Percentiles rank a stretch among this genome's conserved stretches.
phyloP scores from a whole-genome alignment of 2,797 vertebrate genomes.

The Karalla daura region DNA sequence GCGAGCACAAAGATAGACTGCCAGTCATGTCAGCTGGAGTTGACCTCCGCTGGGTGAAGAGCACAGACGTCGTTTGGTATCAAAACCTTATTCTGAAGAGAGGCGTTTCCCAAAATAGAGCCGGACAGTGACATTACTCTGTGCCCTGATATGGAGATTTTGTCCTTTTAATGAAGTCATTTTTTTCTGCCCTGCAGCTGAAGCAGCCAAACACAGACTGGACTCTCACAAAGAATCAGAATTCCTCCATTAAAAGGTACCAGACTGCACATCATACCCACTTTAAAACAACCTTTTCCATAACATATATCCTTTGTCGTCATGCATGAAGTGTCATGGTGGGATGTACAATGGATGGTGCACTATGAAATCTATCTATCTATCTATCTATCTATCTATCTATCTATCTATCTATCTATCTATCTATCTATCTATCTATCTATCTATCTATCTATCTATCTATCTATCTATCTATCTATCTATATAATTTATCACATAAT shows the following conservation, averaged over 20 bases:
- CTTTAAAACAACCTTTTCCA: neutral
- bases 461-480: too few species aligned
- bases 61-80: neutral
- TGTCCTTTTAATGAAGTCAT: neutral
- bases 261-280: neutral
- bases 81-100: neutral
- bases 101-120: neutral
- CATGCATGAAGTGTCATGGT: too few species aligned
- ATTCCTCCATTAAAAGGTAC: slow-evolving; percentile 91
- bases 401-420: too few species aligned
- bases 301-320: too few species aligned
- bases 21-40: slow-evolving; percentile 28
- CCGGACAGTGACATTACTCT: neutral
- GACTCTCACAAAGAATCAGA: slow-evolving; percentile 86
- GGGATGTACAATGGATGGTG: too few species aligned
- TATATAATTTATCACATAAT: too few species aligned
- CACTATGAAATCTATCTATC: too few species aligned
- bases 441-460: too few species aligned
- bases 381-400: too few species aligned
- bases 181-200: slow-evolving; percentile 75
- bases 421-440: too few species aligned
- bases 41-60: slow-evolving; percentile 42
- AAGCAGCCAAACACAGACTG: slow-evolving; percentile 93
- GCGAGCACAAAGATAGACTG: slow-evolving; percentile 30
- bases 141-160: neutral